Conservation (phyloP, 2,797 vertebrate species). For the Geotrypetes seraphini region DNA sequence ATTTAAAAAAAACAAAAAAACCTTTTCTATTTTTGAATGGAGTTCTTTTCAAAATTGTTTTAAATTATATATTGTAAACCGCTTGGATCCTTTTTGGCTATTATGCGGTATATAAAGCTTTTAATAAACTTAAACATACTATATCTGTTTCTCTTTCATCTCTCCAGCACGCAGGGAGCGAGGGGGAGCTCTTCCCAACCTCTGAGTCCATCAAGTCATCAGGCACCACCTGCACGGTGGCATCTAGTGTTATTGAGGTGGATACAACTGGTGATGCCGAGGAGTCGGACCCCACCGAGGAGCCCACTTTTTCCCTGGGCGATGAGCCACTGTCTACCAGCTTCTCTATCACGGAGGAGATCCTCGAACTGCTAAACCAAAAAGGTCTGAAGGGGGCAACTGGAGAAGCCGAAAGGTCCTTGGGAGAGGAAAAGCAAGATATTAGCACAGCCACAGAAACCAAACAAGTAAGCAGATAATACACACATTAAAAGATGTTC, state of each 20-base stretch:
- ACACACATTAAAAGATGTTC: no score
- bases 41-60: no score
- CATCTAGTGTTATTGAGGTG: constrained; percentile 56
- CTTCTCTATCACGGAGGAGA: constrained; percentile 81
- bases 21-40: no score
- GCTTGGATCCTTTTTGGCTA: no score
- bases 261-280: constrained; percentile 8
- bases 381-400: constrained; percentile 37
- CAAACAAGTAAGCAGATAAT: fast-evolving
- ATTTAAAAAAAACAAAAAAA: no score
- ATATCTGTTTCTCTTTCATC: no score
- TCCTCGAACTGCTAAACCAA: constrained; percentile 76
- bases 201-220: constrained; percentile 41
- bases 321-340: constrained; percentile 41
- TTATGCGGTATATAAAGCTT: no score
- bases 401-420: constrained; percentile 29
- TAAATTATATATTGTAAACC: no score
- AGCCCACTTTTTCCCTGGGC: background rate
- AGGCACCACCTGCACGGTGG: constrained; percentile 48
- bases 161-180: constrained; percentile 52
- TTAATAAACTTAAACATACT: no score
- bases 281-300: constrained; percentile 25
- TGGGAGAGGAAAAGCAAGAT: background rate
- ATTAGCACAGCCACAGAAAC: background rate
- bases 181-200: constrained; percentile 51